Percentiles rank a stretch among this genome's conserved stretches.
Conservation (phyloP, 1,140 invertebrate species). For the Tachypleus tridentatus region DNA sequence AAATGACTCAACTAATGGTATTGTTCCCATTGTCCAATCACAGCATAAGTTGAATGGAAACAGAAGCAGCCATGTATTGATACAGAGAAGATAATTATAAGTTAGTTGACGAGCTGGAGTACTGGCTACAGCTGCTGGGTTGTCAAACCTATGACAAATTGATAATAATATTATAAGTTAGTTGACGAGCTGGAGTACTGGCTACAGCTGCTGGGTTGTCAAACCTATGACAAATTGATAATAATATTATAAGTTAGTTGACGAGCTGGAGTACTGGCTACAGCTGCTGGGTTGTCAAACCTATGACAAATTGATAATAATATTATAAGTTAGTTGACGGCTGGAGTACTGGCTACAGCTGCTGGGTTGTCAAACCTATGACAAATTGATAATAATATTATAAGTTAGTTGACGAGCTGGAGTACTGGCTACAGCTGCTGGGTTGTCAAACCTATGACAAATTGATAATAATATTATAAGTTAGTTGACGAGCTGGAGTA, state of each 20-base stretch:
- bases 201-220: constrained; percentile 84
- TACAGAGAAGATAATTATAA: constrained; percentile 79
- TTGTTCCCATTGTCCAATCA: constrained; percentile 98
- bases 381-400: constrained; percentile 41
- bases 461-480: constrained; percentile 61
- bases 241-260: constrained; percentile 88
- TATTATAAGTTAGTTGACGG: constrained; percentile 84
- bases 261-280: constrained; percentile 56
- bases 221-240: constrained; percentile 47
- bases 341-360: constrained; percentile 58
- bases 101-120: constrained; percentile 73
- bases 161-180: constrained; percentile 51
- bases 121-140: constrained; percentile 69
- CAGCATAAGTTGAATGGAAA: constrained; percentile 84
- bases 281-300: constrained; percentile 87
- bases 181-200: constrained; percentile 58
- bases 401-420: constrained; percentile 80
- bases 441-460: constrained; percentile 71
- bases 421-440: constrained; percentile 61
- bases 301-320: constrained; percentile 38
- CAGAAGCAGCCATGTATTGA: constrained; percentile 81
- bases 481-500: constrained; percentile 68
- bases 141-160: constrained; percentile 59
- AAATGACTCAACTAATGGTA: constrained; percentile 68
- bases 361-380: constrained; percentile 85